Conservation (phyloP, 2,797 vertebrate species). For the Cryptoprocta ferox region DNA sequence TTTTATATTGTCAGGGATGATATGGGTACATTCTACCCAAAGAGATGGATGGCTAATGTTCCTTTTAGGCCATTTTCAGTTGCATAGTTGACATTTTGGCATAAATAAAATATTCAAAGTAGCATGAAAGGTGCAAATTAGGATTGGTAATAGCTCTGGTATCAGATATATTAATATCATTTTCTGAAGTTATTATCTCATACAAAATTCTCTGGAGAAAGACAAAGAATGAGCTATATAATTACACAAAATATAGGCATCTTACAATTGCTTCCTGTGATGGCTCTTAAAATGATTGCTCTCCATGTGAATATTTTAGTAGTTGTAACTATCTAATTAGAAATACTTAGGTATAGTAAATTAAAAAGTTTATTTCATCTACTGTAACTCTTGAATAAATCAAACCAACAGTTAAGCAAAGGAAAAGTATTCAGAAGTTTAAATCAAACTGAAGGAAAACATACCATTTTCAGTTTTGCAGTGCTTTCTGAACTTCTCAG, state of each 20-base stretch:
- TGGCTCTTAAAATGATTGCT: conserved; percentile 78
- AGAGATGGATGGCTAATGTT: conserved; percentile 33
- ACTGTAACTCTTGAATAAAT: conserved; percentile 66
- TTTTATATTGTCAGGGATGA: background rate
- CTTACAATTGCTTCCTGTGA: conserved; percentile 73
- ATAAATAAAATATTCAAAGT: conserved; percentile 81
- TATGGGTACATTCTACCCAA: background rate
- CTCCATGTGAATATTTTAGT: conserved; percentile 75
- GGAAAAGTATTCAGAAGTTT: conserved; percentile 54
- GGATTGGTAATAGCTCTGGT: conserved; percentile 57
- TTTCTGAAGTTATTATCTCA: conserved; percentile 75
- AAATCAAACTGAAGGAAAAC: conserved; percentile 21
- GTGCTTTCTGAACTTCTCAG: background rate
- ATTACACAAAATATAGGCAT: conserved; percentile 74
- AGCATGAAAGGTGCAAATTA: conserved; percentile 74
- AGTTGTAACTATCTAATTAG: conserved; percentile 77
- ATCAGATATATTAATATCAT: conserved; percentile 72
- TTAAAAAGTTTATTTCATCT: conserved; percentile 76
- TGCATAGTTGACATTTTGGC: conserved; percentile 74
- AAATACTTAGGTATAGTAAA: conserved; percentile 74
- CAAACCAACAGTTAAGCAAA: conserved; percentile 55
- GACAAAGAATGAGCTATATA: conserved; percentile 68
- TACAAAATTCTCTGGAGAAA: conserved; percentile 74
- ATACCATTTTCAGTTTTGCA: conserved; percentile 13
- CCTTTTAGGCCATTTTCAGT: conserved; percentile 64